A percentile compares a stretch with the other conserved stretches of the same genome.
phyloP scores from a whole-genome alignment of 2,113 vertebrate genomes.

The Danio rerio region DNA sequence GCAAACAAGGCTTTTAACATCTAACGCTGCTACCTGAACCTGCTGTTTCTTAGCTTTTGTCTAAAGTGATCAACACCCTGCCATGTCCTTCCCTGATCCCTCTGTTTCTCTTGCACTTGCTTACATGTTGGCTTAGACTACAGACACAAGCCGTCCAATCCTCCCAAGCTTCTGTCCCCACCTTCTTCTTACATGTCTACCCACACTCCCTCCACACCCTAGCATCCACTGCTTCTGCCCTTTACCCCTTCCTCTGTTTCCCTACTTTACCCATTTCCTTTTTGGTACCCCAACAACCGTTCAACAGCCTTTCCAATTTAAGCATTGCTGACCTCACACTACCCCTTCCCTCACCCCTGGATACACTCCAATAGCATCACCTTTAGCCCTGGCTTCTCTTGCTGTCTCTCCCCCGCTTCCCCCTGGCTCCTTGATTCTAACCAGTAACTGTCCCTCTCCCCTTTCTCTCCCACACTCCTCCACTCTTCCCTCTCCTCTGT shows the following conservation, averaged over 20 bases:
- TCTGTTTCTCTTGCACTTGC: slow-evolving; percentile 14
- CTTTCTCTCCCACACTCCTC: slow-evolving; percentile 73
- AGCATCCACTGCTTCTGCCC: slow-evolving; percentile 59
- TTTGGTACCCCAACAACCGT: slow-evolving; percentile 54
- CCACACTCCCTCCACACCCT: slow-evolving; percentile 63
- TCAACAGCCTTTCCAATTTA: slow-evolving; percentile 52
- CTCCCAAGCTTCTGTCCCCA: slow-evolving; percentile 73
- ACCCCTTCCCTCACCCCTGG: slow-evolving; percentile 5
- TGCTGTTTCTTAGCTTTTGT: slow-evolving; percentile 72
- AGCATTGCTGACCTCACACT: slow-evolving; percentile 9
- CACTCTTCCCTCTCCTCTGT: slow-evolving; percentile 59
- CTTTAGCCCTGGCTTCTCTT: slow-evolving; percentile 51
- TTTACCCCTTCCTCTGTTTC: slow-evolving; percentile 42
- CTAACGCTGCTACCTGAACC: slow-evolving; percentile 75
- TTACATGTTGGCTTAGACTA: slow-evolving; percentile 69
- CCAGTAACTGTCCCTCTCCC: slow-evolving; percentile 78
- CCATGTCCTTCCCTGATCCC: slow-evolving; percentile 64
- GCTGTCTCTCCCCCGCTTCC: slow-evolving; percentile 38
- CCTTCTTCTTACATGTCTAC: slow-evolving; percentile 63
- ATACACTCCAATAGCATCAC: slow-evolving; percentile 32
- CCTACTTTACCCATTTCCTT: slow-evolving; percentile 19
- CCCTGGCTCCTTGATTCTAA: slow-evolving; percentile 78
- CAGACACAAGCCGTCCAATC: slow-evolving; percentile 62
- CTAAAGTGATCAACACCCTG: slow-evolving; percentile 76
- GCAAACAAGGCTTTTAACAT: slow-evolving; percentile 48